These are phyloP conservation scores for Dissostichus mawsoni DNA, from an alignment of 2,113 vertebrate genomes.

Conservation along the genomic window DNA sequence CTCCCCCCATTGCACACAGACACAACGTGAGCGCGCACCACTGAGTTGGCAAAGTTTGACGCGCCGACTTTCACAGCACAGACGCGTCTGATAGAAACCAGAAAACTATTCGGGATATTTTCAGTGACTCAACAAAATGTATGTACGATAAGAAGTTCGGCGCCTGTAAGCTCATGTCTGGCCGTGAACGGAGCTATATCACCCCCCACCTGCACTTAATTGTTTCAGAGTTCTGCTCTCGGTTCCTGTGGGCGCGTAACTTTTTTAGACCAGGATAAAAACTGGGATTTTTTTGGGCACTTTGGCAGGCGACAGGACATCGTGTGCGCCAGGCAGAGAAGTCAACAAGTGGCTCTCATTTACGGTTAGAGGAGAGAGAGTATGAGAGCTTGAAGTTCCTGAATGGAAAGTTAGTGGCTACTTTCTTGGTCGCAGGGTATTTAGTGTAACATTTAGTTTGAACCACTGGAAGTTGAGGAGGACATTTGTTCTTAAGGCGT, in stretches of 20 bases:
- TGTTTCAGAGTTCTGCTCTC: slow-evolving; percentile 26
- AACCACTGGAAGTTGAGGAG: background rate
- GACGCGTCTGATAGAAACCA: slow-evolving; percentile 38
- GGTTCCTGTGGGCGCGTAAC: slow-evolving; percentile 12
- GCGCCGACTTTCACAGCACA: slow-evolving; percentile 18
- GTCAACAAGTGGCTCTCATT: slow-evolving; percentile 33
- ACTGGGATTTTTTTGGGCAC: slow-evolving; percentile 18
- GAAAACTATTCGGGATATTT: slow-evolving; percentile 69
- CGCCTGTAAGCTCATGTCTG: slow-evolving; percentile 65
- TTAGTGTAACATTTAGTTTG: background rate
- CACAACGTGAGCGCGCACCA: slow-evolving; percentile 26
- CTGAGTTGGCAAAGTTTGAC: slow-evolving; percentile 53
- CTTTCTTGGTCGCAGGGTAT: background rate
- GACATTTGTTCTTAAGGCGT: background rate
- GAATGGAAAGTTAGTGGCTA: slow-evolving; percentile 24
- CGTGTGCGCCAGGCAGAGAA: slow-evolving; percentile 5
- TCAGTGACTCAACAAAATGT: slow-evolving; percentile 42
- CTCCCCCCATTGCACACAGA: background rate
- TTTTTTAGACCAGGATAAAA: slow-evolving; percentile 29
- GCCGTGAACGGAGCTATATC: slow-evolving; percentile 73
- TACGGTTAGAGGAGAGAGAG: background rate
- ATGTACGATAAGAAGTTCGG: slow-evolving; percentile 68
- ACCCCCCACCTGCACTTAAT: slow-evolving; percentile 62
- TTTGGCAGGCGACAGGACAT: slow-evolving; percentile 30
- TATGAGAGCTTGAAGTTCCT: background rate